These are phyloP conservation scores for Cathartes aura DNA, from an alignment of 2,113 vertebrate species.

Conservation along the genomic window DNA sequence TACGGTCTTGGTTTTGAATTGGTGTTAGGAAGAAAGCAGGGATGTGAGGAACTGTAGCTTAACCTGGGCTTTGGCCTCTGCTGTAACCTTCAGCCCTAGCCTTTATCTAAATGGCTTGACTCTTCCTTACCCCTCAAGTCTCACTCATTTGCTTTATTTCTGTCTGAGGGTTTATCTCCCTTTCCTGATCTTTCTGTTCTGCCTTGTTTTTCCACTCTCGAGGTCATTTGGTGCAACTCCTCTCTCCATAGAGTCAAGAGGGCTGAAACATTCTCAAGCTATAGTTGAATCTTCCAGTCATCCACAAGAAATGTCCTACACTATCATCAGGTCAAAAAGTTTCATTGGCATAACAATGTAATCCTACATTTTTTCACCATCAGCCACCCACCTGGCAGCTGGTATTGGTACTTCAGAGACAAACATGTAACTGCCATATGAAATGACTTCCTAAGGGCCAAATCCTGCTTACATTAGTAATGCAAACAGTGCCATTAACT, in stretches of 20 bases:
- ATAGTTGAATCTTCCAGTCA: not conserved
- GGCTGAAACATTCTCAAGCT: not conserved
- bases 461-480: slow-evolving; percentile 24
- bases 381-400: not conserved
- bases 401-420: not conserved
- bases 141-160: not conserved
- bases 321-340: not conserved
- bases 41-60: not conserved
- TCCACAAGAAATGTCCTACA: not conserved
- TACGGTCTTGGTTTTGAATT: not conserved
- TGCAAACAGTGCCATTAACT: slow-evolving; percentile 23
- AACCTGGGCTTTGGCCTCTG: not conserved
- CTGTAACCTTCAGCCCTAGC: not conserved
- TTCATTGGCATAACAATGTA: not conserved
- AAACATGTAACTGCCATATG: not conserved
- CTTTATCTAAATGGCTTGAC: not conserved
- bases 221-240: not conserved
- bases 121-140: not conserved
- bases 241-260: not conserved
- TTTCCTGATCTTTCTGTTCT: not conserved
- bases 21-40: not conserved
- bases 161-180: not conserved
- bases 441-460: slow-evolving; percentile 49
- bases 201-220: not conserved
- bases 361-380: not conserved